These are phyloP conservation scores for Schizaphis graminum DNA, from an alignment of 2,888 invertebrate genomes.

Conservation along the genomic window DNA sequence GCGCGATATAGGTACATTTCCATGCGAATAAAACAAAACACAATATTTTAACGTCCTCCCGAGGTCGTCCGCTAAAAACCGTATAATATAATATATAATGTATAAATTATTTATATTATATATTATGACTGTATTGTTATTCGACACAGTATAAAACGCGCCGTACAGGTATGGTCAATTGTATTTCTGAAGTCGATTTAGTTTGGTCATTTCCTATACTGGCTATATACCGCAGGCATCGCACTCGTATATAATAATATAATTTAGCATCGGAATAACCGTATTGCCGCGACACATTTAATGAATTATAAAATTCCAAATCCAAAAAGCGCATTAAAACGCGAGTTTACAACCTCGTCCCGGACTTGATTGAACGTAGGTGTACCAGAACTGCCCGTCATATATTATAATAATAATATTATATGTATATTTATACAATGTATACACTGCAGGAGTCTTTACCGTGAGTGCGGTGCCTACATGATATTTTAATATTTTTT, in stretches of 20 bases:
- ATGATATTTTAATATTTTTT: too few relatives aligned
- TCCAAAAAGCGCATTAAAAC: neutral
- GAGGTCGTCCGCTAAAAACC: neutral
- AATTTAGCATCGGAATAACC: neutral
- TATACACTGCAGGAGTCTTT: neutral
- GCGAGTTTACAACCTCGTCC: conserved; percentile 5
- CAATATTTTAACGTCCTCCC: conserved; percentile 13
- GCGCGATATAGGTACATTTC: neutral
- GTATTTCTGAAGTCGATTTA: neutral
- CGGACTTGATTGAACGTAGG: conserved; percentile 5
- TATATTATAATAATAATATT: neutral
- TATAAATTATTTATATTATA: neutral
- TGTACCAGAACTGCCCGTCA: neutral
- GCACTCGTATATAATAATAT: neutral
- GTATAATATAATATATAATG: neutral
- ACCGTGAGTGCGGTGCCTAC: neutral
- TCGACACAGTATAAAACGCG: neutral
- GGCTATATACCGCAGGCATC: neutral
- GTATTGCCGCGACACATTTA: neutral
- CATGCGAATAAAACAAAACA: neutral
- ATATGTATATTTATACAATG: neutral
- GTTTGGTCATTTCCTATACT: neutral
- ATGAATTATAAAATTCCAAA: conserved; percentile 12
- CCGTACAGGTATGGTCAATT: neutral
- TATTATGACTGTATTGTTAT: neutral